These are phyloP conservation scores for Epinephelus coioides DNA, from an alignment of 2,797 vertebrate genomes.

Conservation along the genomic window DNA sequence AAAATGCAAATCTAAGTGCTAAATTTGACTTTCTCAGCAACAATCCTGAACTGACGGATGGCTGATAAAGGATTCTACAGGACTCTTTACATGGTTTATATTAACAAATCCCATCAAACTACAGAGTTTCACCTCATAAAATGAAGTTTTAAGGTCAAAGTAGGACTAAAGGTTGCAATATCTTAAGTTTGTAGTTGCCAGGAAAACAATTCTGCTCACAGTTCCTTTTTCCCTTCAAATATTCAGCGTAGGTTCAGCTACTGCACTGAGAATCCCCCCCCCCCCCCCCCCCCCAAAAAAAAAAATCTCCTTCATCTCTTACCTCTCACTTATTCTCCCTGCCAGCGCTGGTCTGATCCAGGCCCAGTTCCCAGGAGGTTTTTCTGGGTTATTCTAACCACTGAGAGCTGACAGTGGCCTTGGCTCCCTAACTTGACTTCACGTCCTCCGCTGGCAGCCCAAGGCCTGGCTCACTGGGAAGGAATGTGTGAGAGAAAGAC, in stretches of 20 bases:
- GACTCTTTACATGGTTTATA: background rate
- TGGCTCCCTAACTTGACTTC: slow-evolving; percentile 70
- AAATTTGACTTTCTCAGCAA: background rate
- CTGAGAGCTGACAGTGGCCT: slow-evolving; percentile 83
- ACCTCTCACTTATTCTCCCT: slow-evolving; percentile 46
- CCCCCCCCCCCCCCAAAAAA: background rate
- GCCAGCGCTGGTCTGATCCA: slow-evolving; percentile 26
- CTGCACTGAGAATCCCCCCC: background rate
- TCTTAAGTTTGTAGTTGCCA: background rate
- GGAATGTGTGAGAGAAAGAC: slow-evolving; percentile 94
- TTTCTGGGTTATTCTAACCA: slow-evolving; percentile 82
- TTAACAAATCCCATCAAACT: background rate
- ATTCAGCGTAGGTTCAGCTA: slow-evolving; percentile 1
- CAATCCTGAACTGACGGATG: rapidly evolving
- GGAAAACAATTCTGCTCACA: background rate
- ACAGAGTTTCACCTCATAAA: background rate
- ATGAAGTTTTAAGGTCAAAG: background rate
- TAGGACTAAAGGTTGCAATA: background rate
- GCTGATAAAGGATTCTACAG: background rate
- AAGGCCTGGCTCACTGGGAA: slow-evolving; percentile 89
- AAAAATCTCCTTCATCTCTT: slow-evolving; percentile 24
- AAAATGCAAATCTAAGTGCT: background rate
- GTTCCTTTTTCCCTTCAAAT: background rate
- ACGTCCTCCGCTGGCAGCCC: slow-evolving; percentile 75
- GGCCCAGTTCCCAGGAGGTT: slow-evolving; percentile 72